Percentiles rank a stretch among this genome's conserved stretches.
Evolutionary conservation across 2,113 vertebrate genomes (phyloP).

Genomic region (Muntiacus muntjak): DNA sequence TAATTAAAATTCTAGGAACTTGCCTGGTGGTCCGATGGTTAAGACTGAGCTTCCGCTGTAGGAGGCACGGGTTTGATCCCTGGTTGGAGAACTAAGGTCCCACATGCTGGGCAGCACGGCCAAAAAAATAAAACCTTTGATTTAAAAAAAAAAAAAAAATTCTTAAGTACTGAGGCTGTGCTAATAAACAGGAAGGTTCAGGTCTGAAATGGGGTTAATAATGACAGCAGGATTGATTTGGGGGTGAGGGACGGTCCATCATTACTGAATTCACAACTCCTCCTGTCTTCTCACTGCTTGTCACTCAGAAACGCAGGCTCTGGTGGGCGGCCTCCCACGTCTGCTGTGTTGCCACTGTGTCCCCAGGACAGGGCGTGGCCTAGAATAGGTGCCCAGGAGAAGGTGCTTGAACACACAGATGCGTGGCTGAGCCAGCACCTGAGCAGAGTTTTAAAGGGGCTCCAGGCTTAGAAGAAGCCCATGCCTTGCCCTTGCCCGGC

Average conservation of each 20-base stretch:
- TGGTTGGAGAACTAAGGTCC: neutral
- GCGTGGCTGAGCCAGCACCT: neutral
- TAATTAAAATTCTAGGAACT: neutral
- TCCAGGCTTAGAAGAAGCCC: neutral
- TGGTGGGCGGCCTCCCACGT: rapidly evolving
- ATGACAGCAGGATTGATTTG: neutral
- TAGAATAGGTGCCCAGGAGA: neutral
- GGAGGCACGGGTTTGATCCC: neutral
- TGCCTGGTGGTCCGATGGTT: neutral
- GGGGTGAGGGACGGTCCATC: neutral
- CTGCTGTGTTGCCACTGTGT: neutral
- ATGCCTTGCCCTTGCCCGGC: neutral
- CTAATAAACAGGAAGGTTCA: neutral
- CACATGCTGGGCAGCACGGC: neutral
- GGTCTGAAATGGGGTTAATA: neutral
- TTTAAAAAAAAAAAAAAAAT: neutral
- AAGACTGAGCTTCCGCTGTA: neutral
- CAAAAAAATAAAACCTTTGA: neutral
- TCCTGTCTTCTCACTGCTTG: neutral
- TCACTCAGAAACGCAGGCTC: neutral
- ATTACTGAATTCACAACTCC: neutral
- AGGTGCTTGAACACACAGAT: neutral
- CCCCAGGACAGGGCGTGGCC: neutral
- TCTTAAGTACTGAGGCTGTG: neutral
- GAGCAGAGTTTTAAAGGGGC: neutral